Conservation (phyloP, 2,797 vertebrate genomes). For the Antennarius maculatus region DNA sequence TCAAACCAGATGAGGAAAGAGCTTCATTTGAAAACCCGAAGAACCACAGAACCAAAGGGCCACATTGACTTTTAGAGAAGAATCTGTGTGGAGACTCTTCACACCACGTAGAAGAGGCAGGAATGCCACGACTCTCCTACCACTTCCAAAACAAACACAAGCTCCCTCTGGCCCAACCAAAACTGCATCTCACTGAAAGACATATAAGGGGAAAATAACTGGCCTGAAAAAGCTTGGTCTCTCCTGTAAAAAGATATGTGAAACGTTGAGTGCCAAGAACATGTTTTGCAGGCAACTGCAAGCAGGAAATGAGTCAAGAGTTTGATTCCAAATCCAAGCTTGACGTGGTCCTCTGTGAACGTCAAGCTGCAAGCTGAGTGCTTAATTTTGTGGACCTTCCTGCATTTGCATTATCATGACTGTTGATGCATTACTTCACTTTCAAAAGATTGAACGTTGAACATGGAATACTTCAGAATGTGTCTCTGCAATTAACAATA, state of each 20-base stretch:
- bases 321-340: conserved; percentile 11
- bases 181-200: conserved; percentile 47
- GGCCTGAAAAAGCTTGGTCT: conserved; percentile 16
- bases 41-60: conserved; percentile 64
- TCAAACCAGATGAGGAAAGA: conserved; percentile 61
- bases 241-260: conserved; percentile 17
- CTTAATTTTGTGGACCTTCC: conserved; percentile 2
- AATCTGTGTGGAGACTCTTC: conserved; percentile 70
- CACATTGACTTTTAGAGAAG: conserved; percentile 59
- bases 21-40: conserved; percentile 59
- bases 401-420: too few species aligned
- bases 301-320: conserved; percentile 31
- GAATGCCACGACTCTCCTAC: conserved; percentile 58
- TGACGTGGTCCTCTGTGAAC: conserved; percentile 17
- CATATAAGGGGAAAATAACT: conserved; percentile 39
- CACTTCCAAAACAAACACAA: conserved; percentile 70
- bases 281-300: conserved; percentile 26
- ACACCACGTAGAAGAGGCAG: conserved; percentile 56
- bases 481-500: too few species aligned
- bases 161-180: conserved; percentile 52
- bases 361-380: conserved; percentile 16
- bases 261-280: conserved; percentile 34
- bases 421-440: neutral
- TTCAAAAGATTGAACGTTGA: neutral
- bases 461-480: too few species aligned